A percentile compares a stretch with the other conserved stretches of the same genome.
Conservation (phyloP, 53 echinoderm and acorn worm genomes). For the Apostichopus leukothele region DNA sequence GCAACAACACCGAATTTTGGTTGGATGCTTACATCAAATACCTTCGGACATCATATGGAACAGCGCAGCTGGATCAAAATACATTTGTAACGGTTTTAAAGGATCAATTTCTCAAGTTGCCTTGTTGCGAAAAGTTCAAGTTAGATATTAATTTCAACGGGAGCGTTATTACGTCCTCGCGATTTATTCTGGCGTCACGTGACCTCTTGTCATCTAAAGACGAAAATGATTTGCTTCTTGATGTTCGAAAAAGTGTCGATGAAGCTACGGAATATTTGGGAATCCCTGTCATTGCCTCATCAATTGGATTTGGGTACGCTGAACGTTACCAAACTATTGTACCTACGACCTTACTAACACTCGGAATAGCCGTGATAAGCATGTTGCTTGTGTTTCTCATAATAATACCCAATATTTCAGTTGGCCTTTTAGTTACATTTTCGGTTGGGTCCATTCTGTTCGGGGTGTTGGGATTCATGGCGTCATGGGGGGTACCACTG, state of each 20-base stretch:
- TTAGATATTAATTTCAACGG: constrained; percentile 57
- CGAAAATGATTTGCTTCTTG: constrained; percentile 48
- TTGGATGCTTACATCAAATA: constrained; percentile 54
- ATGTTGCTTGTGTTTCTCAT: constrained; percentile 35
- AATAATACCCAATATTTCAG: constrained; percentile 19
- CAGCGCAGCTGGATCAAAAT: constrained; percentile 38
- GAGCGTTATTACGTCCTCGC: constrained; percentile 53
- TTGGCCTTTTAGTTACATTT: constrained; percentile 3
- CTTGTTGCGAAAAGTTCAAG: constrained; percentile 34
- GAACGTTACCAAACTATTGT: background rate
- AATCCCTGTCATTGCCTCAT: constrained; percentile 46
- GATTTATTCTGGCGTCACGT: constrained; percentile 51
- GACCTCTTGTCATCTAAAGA: constrained; percentile 12
- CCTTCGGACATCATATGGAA: constrained; percentile 41
- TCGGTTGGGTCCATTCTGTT: constrained; percentile 29
- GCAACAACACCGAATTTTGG: constrained; percentile 60
- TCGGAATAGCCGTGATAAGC: background rate
- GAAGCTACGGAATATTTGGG: constrained; percentile 53
- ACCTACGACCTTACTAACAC: background rate
- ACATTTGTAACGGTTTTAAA: constrained; percentile 45
- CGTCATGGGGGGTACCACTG: constrained; percentile 26
- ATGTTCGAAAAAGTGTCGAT: constrained; percentile 36
- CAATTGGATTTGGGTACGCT: constrained; percentile 10
- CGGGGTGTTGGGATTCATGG: constrained; percentile 47
- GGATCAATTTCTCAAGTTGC: constrained; percentile 38